Evolutionary conservation across 2,888 invertebrate species (phyloP), one percentile per base, ranked within the genome.

Genomic region (Plusia festucae): DNA sequence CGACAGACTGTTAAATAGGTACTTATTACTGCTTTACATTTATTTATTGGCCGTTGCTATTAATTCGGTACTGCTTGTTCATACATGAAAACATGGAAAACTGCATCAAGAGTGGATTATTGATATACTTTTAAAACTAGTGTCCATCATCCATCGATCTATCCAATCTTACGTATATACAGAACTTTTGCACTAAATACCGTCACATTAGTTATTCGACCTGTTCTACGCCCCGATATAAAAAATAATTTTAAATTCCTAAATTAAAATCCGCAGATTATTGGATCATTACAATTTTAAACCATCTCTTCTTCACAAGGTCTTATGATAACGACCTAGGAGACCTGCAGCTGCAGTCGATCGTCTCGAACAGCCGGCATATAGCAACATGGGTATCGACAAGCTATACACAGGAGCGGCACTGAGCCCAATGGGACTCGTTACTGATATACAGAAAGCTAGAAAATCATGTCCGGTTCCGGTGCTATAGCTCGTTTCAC

Each of bases 1-100:
- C 90, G 93, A 93, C 92, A 93, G 93, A 93, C 89, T 92, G 92
- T 92, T 92, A 92, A 90, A 92, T 92, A 79, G 78, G 78, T 81
- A 93, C 90, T 92, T 93, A 90, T 90, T 90, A 92, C 90, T 93
- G 93, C 90, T 92, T 92, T 93, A 94, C 93, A 94, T 91, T 85
- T 84, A 84, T 87, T 74, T 88, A 88, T 89, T 88, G 90, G 91
- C 91, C 86, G 83, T 91, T 88, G 86, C 87, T 90, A 87, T 88
- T 89, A 88, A 94, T 93, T 93, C 93, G 93, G 93, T 90, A 89
- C 85, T 84, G 88, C 85, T 87, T 87, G 90, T 88, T 89, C 89
- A 86, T 61, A 66, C 65, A 89, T 83, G 84, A 85, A 77, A 79
- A 87, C 84, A 85, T 77, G 75, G 83, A 79, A 78, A 82, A 82